Conservation (phyloP, 2,888 invertebrate genomes). For the Microctonus aethiopoides region DNA sequence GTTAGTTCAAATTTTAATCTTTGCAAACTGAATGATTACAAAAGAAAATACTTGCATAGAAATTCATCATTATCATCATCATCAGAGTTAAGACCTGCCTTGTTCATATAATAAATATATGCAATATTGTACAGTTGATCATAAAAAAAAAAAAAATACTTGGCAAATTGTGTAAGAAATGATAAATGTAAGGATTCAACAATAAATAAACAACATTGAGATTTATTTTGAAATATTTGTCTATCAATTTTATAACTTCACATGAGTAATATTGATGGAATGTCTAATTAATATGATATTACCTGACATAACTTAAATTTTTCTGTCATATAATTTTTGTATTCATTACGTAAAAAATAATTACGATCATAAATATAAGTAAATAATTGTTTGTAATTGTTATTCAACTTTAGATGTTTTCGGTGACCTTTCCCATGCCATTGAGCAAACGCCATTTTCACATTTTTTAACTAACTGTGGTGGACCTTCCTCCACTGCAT, state of each 20-base stretch:
- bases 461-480: conserved; percentile 60
- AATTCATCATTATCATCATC: neutral
- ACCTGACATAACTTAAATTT: neutral
- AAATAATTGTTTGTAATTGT: conserved; percentile 36
- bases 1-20: neutral
- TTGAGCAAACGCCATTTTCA: conserved; percentile 60
- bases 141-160: neutral
- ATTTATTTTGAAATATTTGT: neutral
- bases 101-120: neutral
- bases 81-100: neutral
- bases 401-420: conserved; percentile 47
- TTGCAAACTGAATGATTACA: neutral
- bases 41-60: neutral
- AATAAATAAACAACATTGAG: neutral
- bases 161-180: neutral
- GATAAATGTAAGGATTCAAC: neutral
- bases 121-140: neutral
- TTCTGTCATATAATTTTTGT: neutral
- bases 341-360: neutral
- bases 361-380: conserved; percentile 32
- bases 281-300: neutral
- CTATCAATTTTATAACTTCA: neutral
- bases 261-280: neutral
- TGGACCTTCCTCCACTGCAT: conserved; percentile 50
- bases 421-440: conserved; percentile 52